Evolutionary conservation across 1,140 invertebrate genomes (phyloP), one percentile per base, ranked within the genome.

Genomic region (Gryon sp.): DNA sequence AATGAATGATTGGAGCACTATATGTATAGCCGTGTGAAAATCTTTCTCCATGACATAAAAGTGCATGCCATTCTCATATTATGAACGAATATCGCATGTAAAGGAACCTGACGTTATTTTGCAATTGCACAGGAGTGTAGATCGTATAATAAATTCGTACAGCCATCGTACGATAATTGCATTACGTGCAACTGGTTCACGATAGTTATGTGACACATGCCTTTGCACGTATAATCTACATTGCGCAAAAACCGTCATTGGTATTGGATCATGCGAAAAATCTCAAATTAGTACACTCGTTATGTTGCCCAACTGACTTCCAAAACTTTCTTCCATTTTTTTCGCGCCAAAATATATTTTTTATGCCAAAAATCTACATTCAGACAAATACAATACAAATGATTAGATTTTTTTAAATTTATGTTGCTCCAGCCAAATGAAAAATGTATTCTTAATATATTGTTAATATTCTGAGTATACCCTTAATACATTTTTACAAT

Each of bases 111-210:
- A 66, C 53, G 53, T 62, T 63, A 45, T 80, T 82, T 80, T 82
- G 80, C 72, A 82, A 80, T 34, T 38, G 34, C 60, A 60, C n/a
- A 50, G 34, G 24, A 38, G 69, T 34, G 65, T 53, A 50, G 65
- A 41, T 14, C 22, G 30, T 55, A 62, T 76, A 76, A 81, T 82
- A 81, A 81, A 83, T 81, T 81, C 79, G 80, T 73, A 81, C 82
- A 65, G 73, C 76, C 79, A 73, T 68, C 80, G 82, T 80, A 82
- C 80, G 63, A 53, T 79, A 82, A 82, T 82, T 81, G 66, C 78
- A 79, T 82, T 82, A 80, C 79, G 38, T 48, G 73, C 78, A 84
- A 84, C 82, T 84, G 82, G 81, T 82, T 82, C 77, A 78, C 76
- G 53, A 36, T 53, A 77, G 76, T 82, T 83, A 80, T 78, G 78